Evolutionary conservation across 2,797 vertebrate species (phyloP).

Genomic region (Esox masquinongy): DNA sequence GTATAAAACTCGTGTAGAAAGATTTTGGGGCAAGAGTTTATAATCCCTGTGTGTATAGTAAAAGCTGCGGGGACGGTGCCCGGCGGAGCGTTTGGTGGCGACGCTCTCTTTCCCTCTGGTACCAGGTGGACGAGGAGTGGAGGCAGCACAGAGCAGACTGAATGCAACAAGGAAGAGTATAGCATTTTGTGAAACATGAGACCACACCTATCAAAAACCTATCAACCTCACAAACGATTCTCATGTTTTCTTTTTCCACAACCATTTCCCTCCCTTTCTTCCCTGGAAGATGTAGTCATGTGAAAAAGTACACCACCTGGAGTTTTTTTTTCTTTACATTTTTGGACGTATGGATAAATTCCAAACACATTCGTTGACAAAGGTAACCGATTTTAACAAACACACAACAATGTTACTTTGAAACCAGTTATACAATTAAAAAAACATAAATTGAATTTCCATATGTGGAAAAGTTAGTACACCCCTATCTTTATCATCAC

Average conservation of each 20-base stretch:
- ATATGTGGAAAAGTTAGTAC: too few relatives aligned
- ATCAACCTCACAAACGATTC: slow-evolving; percentile 16
- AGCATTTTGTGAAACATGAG: slow-evolving; percentile 29
- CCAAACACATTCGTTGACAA: too few relatives aligned
- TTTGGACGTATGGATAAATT: too few relatives aligned
- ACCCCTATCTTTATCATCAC: too few relatives aligned
- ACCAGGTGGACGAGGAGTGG: slow-evolving; percentile 16
- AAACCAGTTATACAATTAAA: too few relatives aligned
- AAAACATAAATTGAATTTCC: too few relatives aligned
- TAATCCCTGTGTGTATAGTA: not conserved
- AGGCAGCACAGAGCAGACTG: slow-evolving; percentile 37
- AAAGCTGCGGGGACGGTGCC: not conserved
- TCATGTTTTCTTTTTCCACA: not conserved
- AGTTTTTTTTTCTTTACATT: too few relatives aligned
- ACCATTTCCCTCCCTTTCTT: slow-evolving; percentile 27
- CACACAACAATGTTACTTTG: too few relatives aligned
- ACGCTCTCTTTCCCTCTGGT: slow-evolving; percentile 1
- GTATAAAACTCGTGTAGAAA: not conserved
- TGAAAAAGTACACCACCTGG: too few relatives aligned
- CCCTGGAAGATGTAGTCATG: too few relatives aligned
- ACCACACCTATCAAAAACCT: slow-evolving; percentile 60
- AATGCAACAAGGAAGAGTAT: not conserved
- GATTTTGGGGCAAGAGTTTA: not conserved
- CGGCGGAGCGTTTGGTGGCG: not conserved
- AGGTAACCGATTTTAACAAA: too few relatives aligned